A percentile compares a stretch with the other conserved stretches of the same genome.
Evolutionary conservation across 2,113 vertebrate species (phyloP).

Genomic region (Pelusios castaneus): DNA sequence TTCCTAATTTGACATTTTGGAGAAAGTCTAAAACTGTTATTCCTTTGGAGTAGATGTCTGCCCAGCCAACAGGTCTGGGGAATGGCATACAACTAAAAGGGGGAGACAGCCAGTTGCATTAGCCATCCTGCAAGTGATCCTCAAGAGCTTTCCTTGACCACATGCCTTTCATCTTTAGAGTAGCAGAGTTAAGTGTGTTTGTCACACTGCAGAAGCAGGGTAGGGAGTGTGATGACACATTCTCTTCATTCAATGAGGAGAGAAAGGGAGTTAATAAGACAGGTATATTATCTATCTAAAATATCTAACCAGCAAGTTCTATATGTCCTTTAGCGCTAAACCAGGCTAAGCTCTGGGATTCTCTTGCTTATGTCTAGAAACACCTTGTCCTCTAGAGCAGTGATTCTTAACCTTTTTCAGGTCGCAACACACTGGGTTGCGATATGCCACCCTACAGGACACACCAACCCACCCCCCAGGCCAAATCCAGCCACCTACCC

Average conservation of each 20-base stretch:
- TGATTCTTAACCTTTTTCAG: too few relatives aligned
- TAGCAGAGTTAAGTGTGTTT: background rate
- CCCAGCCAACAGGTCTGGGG: background rate
- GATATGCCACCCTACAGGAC: too few relatives aligned
- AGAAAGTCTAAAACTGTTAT: background rate
- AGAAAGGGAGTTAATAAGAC: background rate
- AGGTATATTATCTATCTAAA: background rate
- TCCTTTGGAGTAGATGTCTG: rapidly evolving
- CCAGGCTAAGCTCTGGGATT: too few relatives aligned
- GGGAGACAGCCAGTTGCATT: background rate
- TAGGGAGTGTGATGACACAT: too few relatives aligned
- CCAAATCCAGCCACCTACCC: too few relatives aligned
- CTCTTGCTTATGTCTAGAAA: too few relatives aligned
- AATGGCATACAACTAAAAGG: rapidly evolving
- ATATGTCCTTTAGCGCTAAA: too few relatives aligned
- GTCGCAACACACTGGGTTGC: too few relatives aligned
- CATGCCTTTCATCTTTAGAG: rapidly evolving
- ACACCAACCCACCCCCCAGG: too few relatives aligned
- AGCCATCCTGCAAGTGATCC: background rate
- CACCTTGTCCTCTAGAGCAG: too few relatives aligned
- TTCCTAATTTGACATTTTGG: rapidly evolving
- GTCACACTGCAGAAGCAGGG: background rate
- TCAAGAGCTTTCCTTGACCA: background rate
- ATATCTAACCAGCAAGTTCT: too few relatives aligned
- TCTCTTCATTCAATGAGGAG: rapidly evolving